A percentile compares a stretch with the other conserved stretches of the same genome.
Evolutionary conservation across 1,140 invertebrate species (phyloP).

Genomic region (Megalopta genalis): DNA sequence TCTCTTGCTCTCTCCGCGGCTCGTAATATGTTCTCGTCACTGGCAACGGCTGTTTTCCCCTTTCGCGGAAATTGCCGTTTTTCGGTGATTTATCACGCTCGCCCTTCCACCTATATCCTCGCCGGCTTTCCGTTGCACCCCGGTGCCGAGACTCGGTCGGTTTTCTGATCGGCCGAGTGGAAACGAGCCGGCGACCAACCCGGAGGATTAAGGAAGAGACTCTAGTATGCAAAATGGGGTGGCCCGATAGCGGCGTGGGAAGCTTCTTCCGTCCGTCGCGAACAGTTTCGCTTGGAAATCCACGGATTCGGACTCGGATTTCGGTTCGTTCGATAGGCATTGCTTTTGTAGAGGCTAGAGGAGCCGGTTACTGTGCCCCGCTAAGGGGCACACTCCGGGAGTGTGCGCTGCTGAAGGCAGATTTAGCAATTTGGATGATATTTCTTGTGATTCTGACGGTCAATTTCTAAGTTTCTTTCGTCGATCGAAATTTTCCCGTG

Average conservation of each 20-base stretch:
- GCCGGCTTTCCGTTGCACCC: background rate
- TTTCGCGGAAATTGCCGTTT: conserved; percentile 69
- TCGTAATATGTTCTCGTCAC: conserved; percentile 76
- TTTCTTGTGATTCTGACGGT: no score
- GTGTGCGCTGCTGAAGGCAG: no score
- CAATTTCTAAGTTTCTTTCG: no score
- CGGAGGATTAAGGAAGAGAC: background rate
- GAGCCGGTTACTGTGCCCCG: no score
- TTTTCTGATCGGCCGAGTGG: background rate
- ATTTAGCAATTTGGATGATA: no score
- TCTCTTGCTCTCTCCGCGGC: background rate
- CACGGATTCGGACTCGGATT: no score
- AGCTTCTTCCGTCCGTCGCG: background rate
- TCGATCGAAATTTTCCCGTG: no score
- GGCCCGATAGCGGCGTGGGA: background rate
- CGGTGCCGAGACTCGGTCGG: background rate
- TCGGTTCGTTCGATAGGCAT: no score
- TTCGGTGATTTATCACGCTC: conserved; percentile 65
- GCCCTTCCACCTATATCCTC: background rate
- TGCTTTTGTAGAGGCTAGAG: no score
- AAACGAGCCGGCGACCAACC: background rate
- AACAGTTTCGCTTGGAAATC: no score
- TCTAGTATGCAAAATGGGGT: conserved; percentile 7
- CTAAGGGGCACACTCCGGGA: no score
- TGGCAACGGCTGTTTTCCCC: conserved; percentile 68